These are phyloP conservation scores for Nephrocerus scutellatus DNA, from an alignment of 2,888 invertebrate species.

Conservation along the genomic window DNA sequence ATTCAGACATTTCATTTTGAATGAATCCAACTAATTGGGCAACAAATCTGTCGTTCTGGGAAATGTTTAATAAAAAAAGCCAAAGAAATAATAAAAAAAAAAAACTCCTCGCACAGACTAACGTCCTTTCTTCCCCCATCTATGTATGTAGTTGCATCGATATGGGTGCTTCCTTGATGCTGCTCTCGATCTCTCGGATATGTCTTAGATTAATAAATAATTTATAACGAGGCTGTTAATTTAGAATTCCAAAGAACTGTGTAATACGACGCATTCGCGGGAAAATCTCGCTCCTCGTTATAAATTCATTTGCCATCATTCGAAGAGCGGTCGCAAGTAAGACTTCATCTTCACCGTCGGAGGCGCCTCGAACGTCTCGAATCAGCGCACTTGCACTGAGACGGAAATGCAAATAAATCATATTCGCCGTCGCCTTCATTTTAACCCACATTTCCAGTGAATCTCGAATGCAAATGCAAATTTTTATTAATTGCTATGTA, in stretches of 20 bases:
- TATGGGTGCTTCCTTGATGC: neutral
- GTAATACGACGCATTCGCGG: too few species aligned
- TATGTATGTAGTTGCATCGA: slow-evolving; percentile 5
- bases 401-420: slow-evolving; percentile 44
- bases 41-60: slow-evolving; percentile 47
- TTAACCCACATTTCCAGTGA: too few species aligned
- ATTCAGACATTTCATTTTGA: slow-evolving; percentile 22
- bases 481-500: too few species aligned
- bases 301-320: too few species aligned
- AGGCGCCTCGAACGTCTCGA: slow-evolving; percentile 43
- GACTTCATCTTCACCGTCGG: too few species aligned
- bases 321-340: too few species aligned
- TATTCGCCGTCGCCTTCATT: too few species aligned
- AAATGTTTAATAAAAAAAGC: slow-evolving; percentile 25
- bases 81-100: neutral
- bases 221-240: slow-evolving; percentile 24
- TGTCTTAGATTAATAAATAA: slow-evolving; percentile 23
- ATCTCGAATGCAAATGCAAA: too few species aligned
- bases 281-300: too few species aligned
- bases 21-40: slow-evolving; percentile 40
- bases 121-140: slow-evolving; percentile 8
- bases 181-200: too few species aligned
- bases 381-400: slow-evolving; percentile 41
- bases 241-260: too few species aligned
- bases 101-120: slow-evolving; percentile 10